Evolutionary conservation across 2,888 invertebrate species (phyloP), one percentile per base, ranked within the genome.

Genomic region (Tuberolachnus salignus): DNA sequence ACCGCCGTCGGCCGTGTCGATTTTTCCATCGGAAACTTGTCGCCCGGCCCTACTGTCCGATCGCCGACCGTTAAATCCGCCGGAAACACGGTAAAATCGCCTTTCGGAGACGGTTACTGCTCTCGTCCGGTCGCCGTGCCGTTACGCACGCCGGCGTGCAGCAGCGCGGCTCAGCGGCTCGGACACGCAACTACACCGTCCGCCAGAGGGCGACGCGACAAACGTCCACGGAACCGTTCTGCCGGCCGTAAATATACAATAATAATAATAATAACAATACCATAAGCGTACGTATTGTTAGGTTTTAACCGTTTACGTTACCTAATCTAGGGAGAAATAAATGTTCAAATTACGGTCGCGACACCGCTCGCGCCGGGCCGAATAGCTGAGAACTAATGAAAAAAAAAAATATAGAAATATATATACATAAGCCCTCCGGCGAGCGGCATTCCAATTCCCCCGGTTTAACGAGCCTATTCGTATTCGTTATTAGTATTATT

Each of bases 231-330:
- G n/a, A 73, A 63, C 61, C 72, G 34, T 21, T 51, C 59, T 3
- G 19, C 2, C 72, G 72, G 61, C 72, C 72, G 72, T 73, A 61
- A 73, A 73, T 51, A n/a, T 10, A 16, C 21, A 23, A 34, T 21
- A n/a, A 42, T 44, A 16, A n/a, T n/a, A 34, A 34, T 34, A 34
- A 34, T 6, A 34, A 34, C 4, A 63, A 42, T 19, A 42, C n/a
- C 13, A 19, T n/a, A 9, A n/a, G 44, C 34, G 19, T 42, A 34
- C 26, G 23, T 21, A 10, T 3, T 13, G 21, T 42, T 6, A 13
- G 21, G 19, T 19, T 9, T 34, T n/a, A n/a, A n/a, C n/a, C n/a
- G n/a, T n/a, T n/a, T n/a, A n/a, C n/a, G n/a, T n/a, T n/a, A n/a
- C 70, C 57, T 57, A 57, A 44, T 44, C 44, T 4, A 55, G 16